Evolutionary conservation across 2,797 vertebrate genomes (phyloP), one percentile per base, ranked within the genome.

Genomic region (Mergus octosetaceus): DNA sequence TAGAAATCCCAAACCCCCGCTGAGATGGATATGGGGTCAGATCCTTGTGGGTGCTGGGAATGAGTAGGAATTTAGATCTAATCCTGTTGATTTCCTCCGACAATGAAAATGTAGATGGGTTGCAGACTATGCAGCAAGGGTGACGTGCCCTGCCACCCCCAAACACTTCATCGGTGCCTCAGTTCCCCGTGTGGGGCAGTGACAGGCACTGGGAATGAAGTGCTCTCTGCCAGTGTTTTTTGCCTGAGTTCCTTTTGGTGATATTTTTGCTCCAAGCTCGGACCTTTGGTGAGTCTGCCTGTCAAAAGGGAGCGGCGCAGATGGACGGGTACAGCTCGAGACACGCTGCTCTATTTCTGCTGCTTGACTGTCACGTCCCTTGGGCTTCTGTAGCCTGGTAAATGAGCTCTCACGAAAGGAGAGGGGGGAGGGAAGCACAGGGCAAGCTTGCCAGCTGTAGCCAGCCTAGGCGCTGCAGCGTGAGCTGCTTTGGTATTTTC

Each of bases 371-470:
- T 83, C 72, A 11, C 4, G 39, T 95, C 91, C 65, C 72, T 0
- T 24, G 91, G 95, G 94, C 64, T 87, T 30, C 62, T 78, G 75
- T 39, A 86, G 93, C 92, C 95, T 79, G 88, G 91, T 95, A 90
- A 94, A 86, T 75, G 80, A 41, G 22, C n/a, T 74, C 76, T 92
- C 87, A 83, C 89, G 82, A 84, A 93, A 87, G 87, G 60, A 43
- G 28, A 60, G 53, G 84, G 72, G 88, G 80, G 87, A 90, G 86
- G 89, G 57, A 91, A 11, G 27, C 10, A 6, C 5, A 3, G 41
- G 21, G 72, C 0, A 2, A 65, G 87, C 86, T 74, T 90, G 69
- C 74, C 89, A 93, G 94, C 91, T 90, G 92, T 47, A 95, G 80
- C 56, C 85, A 84, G 89, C 82, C 82, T 53, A 61, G 85, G 85